Percentiles rank a stretch among this genome's conserved stretches.
Evolutionary conservation across 2,888 invertebrate genomes (phyloP).

Genomic region (Oithona nana): DNA sequence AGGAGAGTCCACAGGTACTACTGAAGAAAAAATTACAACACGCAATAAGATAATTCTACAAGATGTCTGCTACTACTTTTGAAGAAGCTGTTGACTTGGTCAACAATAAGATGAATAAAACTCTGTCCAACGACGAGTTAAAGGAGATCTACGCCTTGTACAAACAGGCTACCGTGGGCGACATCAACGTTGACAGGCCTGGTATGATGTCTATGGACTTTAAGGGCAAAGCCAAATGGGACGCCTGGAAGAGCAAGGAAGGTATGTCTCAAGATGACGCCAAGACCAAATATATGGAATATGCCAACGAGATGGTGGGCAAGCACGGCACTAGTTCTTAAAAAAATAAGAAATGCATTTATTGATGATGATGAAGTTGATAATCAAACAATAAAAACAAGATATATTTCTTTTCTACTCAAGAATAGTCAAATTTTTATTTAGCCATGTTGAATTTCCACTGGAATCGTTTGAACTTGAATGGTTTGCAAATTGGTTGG

Average conservation of each 20-base stretch:
- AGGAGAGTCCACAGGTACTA: too few relatives aligned
- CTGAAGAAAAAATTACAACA: too few relatives aligned
- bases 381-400: too few relatives aligned
- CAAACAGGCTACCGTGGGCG: constrained; percentile 32
- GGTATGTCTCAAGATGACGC: constrained; percentile 23
- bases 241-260: constrained; percentile 34
- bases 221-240: constrained; percentile 37
- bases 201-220: constrained; percentile 35
- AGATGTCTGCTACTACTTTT: not conserved
- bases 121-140: constrained; percentile 5
- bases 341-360: not conserved
- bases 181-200: constrained; percentile 31
- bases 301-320: not conserved
- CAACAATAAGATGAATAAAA: constrained; percentile 10
- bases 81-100: constrained; percentile 3
- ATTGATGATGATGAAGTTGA: too few relatives aligned
- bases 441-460: too few relatives aligned
- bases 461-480: too few relatives aligned
- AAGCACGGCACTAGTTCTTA: constrained; percentile 9
- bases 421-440: too few relatives aligned
- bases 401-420: too few relatives aligned
- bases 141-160: constrained; percentile 34
- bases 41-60: too few relatives aligned
- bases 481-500: too few relatives aligned
- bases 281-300: constrained; percentile 9